Conservation (phyloP, 2,888 invertebrate genomes). For the Rotaria macrura region DNA sequence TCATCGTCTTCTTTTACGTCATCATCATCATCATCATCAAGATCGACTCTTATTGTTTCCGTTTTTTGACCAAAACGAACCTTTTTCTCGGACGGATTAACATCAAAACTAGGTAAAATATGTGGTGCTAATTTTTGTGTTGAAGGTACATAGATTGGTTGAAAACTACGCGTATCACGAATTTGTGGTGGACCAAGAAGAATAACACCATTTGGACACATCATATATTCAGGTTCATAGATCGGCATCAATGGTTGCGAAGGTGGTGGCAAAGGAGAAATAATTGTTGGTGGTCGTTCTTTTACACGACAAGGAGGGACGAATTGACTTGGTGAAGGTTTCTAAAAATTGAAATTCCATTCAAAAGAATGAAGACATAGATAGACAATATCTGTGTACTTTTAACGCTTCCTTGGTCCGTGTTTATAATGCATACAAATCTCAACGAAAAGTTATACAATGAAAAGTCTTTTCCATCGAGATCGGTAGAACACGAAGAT, state of each 20-base stretch:
- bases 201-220: neutral
- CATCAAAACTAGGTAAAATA: neutral
- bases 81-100: neutral
- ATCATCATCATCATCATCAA: neutral
- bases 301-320: neutral
- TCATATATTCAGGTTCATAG: neutral
- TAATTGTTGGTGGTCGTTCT: neutral
- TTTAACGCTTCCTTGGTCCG: too few species aligned
- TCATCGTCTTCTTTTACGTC: neutral
- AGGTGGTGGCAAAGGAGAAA: neutral
- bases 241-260: neutral
- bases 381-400: too few species aligned
- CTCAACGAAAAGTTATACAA: too few species aligned
- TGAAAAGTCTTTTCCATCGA: too few species aligned
- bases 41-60: neutral
- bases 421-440: too few species aligned
- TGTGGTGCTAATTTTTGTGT: neutral
- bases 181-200: slow-evolving; percentile 11
- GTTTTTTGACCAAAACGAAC: neutral
- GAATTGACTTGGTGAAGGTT: neutral
- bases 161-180: slow-evolving; percentile 1
- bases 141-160: neutral
- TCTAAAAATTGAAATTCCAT: neutral
- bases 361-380: neutral
- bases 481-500: too few species aligned